Conservation (phyloP, 1,140 invertebrate species). For the Notospermus geniculatus region DNA sequence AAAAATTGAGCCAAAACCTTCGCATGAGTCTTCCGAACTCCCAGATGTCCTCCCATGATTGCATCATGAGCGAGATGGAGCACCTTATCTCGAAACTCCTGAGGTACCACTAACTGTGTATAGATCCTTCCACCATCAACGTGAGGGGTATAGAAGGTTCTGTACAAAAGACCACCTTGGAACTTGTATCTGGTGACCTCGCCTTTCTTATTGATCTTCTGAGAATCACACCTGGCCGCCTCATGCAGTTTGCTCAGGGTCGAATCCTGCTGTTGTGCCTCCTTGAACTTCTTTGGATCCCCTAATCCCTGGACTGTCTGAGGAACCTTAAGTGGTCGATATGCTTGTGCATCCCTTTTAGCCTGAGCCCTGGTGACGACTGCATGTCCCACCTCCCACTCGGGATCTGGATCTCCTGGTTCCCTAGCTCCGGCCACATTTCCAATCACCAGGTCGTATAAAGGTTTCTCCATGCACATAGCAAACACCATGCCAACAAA, state of each 20-base stretch:
- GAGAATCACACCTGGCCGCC: not conserved
- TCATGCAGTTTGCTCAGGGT: not conserved
- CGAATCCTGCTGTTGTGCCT: not conserved
- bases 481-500: slow-evolving; percentile 9
- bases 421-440: slow-evolving; percentile 10
- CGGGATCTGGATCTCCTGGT: not conserved
- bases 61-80: not conserved
- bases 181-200: not conserved
- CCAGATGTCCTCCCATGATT: not conserved
- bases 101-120: not conserved
- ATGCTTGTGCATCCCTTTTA: not conserved
- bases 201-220: not conserved
- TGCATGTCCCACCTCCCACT: not conserved
- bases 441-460: slow-evolving; percentile 15
- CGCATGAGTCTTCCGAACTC: not conserved
- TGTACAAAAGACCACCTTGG: not conserved
- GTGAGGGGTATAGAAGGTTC: not conserved
- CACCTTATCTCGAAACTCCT: not conserved
- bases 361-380: not conserved
- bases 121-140: not conserved
- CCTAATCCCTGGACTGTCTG: not conserved
- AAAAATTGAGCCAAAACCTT: slow-evolving; percentile 3
- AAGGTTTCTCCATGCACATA: slow-evolving; percentile 12
- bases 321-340: not conserved
- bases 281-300: not conserved